These are phyloP conservation scores for Callipepla squamata DNA, from an alignment of 2,113 vertebrate species.

Conservation along the genomic window DNA sequence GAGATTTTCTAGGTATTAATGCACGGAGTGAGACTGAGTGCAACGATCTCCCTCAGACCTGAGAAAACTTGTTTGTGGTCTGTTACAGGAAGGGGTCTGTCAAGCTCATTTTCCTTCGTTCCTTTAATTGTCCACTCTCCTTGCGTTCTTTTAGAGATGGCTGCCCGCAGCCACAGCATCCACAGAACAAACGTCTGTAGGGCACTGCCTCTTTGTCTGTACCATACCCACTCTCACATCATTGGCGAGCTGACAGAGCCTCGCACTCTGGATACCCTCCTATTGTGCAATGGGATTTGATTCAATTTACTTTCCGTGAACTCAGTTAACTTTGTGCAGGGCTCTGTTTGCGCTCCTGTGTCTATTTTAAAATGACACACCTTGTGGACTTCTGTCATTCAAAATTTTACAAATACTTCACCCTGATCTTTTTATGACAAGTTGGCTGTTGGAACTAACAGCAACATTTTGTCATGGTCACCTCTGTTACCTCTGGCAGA, in stretches of 20 bases:
- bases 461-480: background rate
- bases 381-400: constrained; percentile 51
- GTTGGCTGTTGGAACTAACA: background rate
- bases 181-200: background rate
- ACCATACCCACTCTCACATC: background rate
- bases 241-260: background rate
- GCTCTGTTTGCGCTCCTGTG: constrained; percentile 24
- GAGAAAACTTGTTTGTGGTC: constrained; percentile 25
- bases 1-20: constrained; percentile 31
- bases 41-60: constrained; percentile 19
- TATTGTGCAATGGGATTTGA: constrained; percentile 58
- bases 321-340: constrained; percentile 35
- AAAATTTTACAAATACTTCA: constrained; percentile 68
- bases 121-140: background rate
- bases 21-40: background rate
- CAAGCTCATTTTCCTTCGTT: background rate
- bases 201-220: background rate
- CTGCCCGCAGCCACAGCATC: background rate
- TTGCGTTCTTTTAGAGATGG: constrained; percentile 16
- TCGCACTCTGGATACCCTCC: background rate
- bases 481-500: background rate
- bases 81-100: constrained; percentile 19
- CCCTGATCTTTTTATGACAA: constrained; percentile 20
- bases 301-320: constrained; percentile 58
- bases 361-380: constrained; percentile 69